Evolutionary conservation across 1,140 invertebrate species (phyloP).

Genomic region (Drosophila sp.): DNA sequence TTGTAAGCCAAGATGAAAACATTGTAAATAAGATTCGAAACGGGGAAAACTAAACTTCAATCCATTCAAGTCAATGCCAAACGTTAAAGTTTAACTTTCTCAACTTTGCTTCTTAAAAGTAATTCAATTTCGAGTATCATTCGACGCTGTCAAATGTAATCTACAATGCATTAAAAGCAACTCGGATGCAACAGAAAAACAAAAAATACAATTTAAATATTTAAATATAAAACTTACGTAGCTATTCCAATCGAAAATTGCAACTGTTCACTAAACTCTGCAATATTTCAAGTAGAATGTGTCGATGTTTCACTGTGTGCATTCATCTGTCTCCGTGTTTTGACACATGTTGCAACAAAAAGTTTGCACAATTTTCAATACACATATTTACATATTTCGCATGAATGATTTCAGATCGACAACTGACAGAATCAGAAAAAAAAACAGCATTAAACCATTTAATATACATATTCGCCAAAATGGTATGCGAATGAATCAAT

Average conservation of each 20-base stretch:
- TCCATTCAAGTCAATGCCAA: conserved; percentile 31
- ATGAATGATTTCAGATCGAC: conserved; percentile 17
- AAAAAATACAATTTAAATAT: conserved; percentile 14
- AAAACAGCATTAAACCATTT: conserved; percentile 19
- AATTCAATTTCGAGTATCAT: conserved; percentile 21
- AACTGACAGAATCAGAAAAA: conserved; percentile 22
- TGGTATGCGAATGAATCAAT: neutral
- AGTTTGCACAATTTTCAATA: conserved; percentile 1
- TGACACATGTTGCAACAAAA: conserved; percentile 20
- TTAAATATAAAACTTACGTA: neutral
- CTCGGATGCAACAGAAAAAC: neutral
- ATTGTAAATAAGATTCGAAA: conserved; percentile 51
- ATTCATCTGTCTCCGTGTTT: conserved; percentile 29
- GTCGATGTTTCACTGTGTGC: neutral
- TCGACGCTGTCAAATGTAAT: conserved; percentile 3
- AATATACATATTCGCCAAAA: neutral
- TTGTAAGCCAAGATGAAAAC: conserved; percentile 46
- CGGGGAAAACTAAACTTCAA: conserved; percentile 29
- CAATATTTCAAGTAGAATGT: neutral
- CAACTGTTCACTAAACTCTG: neutral
- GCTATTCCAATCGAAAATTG: conserved; percentile 8
- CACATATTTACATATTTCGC: conserved; percentile 22
- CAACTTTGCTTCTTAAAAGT: conserved; percentile 16
- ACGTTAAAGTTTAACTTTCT: conserved; percentile 22
- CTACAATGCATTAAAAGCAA: neutral